Evolutionary conservation across 2,888 invertebrate genomes (phyloP), one percentile per base, ranked within the genome.

Genomic region (Thumatha senex): DNA sequence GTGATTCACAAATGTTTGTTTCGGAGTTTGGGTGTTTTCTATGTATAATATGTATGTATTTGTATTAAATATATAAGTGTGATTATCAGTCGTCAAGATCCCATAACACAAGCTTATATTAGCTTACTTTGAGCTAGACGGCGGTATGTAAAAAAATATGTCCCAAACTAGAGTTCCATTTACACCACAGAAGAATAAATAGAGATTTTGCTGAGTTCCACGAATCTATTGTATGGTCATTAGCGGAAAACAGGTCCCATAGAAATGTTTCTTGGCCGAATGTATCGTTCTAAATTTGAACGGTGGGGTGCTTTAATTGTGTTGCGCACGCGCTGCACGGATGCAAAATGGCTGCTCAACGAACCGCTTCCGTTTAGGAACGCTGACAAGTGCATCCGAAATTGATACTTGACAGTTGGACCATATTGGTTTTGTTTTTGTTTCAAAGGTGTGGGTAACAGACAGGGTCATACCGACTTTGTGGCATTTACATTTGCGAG

Each of bases 331-430:
- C 74, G 78, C 57, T 61, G 70, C 66, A 69, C 76, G 76, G 78
- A 79, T 78, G 74, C 77, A 76, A 82, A 76, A 80, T 76, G 82
- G 78, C 78, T 67, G 67, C 77, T 63, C 74, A 84, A 82, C 81
- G 74, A 78, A 76, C 74, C 74, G 67, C 82, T 81, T 84, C 86
- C 86, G 81, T 67, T 63, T 54, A 45, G 54, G 78, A 80, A 76
- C 61, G 45, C 82, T 64, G 72, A 78, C 82, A 81, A 85, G 82
- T 86, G 86, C 84, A 74, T 72, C 66, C 70, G 77, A 78, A 68
- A 76, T 60, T 67, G 76, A 78, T 72, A 73, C 69, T 55, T 46
- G 53, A 58, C 56, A 42, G 60, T 51, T 47, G 41, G 24, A 38
- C 38, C 14, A 29, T 40, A 7, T 7, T 36, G 15, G 34, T 44